phyloP scores from a whole-genome alignment of 2,797 vertebrate genomes.

The Darevskia mixta region DNA sequence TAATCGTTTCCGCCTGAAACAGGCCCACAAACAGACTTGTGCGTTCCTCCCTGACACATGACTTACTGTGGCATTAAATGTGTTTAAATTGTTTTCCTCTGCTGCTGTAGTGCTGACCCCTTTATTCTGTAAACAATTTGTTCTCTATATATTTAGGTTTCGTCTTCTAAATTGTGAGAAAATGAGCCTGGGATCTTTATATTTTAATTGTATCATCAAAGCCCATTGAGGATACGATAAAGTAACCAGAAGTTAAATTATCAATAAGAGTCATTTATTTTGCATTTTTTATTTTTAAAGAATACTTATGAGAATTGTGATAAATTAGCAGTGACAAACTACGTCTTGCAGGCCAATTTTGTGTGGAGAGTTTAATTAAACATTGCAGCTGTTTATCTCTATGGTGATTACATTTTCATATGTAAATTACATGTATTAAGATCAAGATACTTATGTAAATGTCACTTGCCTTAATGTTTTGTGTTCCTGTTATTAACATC shows the following conservation, averaged over 20 bases:
- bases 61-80: slow-evolving; percentile 75
- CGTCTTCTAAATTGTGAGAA: slow-evolving; percentile 75
- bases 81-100: slow-evolving; percentile 73
- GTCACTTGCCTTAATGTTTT: slow-evolving; percentile 87
- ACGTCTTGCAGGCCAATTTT: slow-evolving; percentile 85
- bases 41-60: slow-evolving; percentile 65
- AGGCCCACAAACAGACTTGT: slow-evolving; percentile 68
- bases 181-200: slow-evolving; percentile 79
- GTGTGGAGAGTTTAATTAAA: slow-evolving; percentile 89
- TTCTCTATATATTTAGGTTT: slow-evolving; percentile 74
- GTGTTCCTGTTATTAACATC: slow-evolving; percentile 85
- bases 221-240: slow-evolving; percentile 83
- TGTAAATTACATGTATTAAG: slow-evolving; percentile 89
- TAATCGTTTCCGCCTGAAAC: slow-evolving; percentile 75
- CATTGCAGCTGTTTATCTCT: slow-evolving; percentile 88
- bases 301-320: slow-evolving; percentile 87
- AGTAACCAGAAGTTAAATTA: slow-evolving; percentile 86
- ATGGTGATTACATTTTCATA: slow-evolving; percentile 88
- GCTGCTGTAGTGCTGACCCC: slow-evolving; percentile 74
- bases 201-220: slow-evolving; percentile 80
- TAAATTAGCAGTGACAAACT: slow-evolving; percentile 87
- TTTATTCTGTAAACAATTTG: slow-evolving; percentile 80
- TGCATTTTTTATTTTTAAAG: slow-evolving; percentile 85
- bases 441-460: slow-evolving; percentile 89
- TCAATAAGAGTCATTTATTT: slow-evolving; percentile 87